Evolutionary conservation across 2,113 vertebrate genomes (phyloP).

Genomic region (Tetrao urogallus): DNA sequence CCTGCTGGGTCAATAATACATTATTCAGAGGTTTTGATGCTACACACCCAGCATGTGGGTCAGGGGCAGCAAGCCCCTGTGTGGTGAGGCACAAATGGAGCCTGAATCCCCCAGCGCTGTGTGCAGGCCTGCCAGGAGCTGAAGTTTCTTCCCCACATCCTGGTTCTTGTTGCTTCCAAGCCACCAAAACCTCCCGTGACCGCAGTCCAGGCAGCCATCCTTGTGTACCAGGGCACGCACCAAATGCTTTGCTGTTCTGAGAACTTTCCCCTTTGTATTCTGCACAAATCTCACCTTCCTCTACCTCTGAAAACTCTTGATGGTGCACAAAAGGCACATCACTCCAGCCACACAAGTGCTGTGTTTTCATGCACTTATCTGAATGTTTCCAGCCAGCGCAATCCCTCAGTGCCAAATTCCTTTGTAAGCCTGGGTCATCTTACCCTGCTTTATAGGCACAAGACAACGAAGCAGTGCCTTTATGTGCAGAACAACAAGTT

Average conservation of each 20-base stretch:
- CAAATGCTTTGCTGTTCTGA: background rate
- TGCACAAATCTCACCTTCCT: background rate
- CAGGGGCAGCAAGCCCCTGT: background rate
- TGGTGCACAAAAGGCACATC: background rate
- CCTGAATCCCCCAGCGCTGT: background rate
- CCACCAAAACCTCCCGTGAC: background rate
- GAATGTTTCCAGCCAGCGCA: background rate
- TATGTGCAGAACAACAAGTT: background rate
- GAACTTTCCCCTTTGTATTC: background rate
- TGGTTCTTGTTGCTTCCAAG: background rate
- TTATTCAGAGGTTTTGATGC: background rate
- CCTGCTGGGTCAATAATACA: background rate
- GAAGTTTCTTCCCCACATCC: background rate
- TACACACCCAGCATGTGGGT: background rate
- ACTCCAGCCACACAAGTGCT: background rate
- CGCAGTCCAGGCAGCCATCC: background rate
- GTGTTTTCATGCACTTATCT: background rate
- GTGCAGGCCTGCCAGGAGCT: background rate
- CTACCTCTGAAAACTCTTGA: background rate
- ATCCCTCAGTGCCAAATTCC: background rate
- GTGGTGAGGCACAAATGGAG: background rate
- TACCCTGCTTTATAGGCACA: background rate
- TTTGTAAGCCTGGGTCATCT: background rate
- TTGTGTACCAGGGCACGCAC: background rate
- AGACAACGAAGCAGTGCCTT: background rate